Evolutionary conservation across 1,140 invertebrate species (phyloP), one percentile per base, ranked within the genome.

Genomic region (Armadillidium nasatum): DNA sequence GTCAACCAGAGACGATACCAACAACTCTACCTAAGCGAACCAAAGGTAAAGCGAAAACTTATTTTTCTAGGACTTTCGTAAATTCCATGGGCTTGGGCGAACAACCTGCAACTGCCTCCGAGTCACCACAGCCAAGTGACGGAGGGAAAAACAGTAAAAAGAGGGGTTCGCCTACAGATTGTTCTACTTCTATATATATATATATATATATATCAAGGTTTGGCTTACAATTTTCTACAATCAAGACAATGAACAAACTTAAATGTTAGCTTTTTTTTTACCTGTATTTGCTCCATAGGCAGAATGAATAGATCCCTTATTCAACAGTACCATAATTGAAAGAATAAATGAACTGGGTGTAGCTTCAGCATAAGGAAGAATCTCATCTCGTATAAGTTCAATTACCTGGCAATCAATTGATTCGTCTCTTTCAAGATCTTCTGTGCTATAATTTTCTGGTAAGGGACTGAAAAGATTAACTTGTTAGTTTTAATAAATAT

Each of bases 221-320:
- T 33, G 33, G 33, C 1, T 33, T 6, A 79, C 45, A 68, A 44
- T 0, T 15, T 67, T 10, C 44, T 74, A 44, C 69, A 21, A 66
- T n/a, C n/a, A 10, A 43, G n/a, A 19, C 11, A 7, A 72, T 33
- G 10, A 60, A 7, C 6, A 33, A 33, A 33, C 33, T 33, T 33
- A 33, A 6, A 33, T 33, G 33, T 1, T 45, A 45, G 4, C 9
- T 71, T 2, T 33, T 4, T 19, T 43, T n/a, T 71, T 13, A 33
- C 44, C 44, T 45, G 33, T 19, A 19, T 71, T 43, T 10, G 60
- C 44, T 60, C 45, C 81, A 86, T 86, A 91, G 0, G 92, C 91
- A n/a, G 92, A 92, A 86, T 97, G 94, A 83, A 97, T 94, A 13
- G 96, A 96, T 0, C 95, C 96, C 83, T 92, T 91, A 84, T 97